phyloP scores from a whole-genome alignment of 1,140 invertebrate genomes.

The Drosophila lacteicornis region DNA sequence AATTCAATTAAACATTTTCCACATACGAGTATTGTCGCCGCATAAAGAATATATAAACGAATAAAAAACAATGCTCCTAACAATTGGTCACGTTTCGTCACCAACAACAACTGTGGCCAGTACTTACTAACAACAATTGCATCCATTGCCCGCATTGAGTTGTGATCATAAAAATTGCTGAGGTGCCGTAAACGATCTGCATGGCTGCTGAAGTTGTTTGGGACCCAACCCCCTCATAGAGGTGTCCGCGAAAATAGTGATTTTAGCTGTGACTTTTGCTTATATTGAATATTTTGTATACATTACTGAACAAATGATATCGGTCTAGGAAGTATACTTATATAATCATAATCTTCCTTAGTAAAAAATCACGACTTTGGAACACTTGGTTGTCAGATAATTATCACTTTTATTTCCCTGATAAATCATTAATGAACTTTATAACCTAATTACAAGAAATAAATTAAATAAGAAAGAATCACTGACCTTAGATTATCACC shows the following conservation, averaged over 20 bases:
- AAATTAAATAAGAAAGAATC: background rate
- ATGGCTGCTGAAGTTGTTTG: constrained; percentile 9
- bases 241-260: constrained; percentile 23
- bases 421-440: background rate
- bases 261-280: background rate
- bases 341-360: background rate
- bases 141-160: constrained; percentile 57
- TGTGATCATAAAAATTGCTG: constrained; percentile 65
- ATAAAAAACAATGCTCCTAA: constrained; percentile 37
- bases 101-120: constrained; percentile 19
- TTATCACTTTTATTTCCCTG: background rate
- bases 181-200: constrained; percentile 51
- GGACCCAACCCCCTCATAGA: constrained; percentile 7
- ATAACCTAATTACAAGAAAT: background rate
- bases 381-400: background rate
- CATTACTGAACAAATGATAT: background rate
- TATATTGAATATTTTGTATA: background rate
- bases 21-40: constrained; percentile 45
- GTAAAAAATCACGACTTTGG: too few relatives aligned
- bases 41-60: constrained; percentile 19
- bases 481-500: constrained; percentile 12
- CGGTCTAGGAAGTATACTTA: too few relatives aligned
- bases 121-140: constrained; percentile 42
- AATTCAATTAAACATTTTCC: constrained; percentile 78
- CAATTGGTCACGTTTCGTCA: constrained; percentile 77